Percentiles rank a stretch among this genome's conserved stretches.
phyloP scores from a whole-genome alignment of 2,888 invertebrate species.

The Caenorhabditis sp. region DNA sequence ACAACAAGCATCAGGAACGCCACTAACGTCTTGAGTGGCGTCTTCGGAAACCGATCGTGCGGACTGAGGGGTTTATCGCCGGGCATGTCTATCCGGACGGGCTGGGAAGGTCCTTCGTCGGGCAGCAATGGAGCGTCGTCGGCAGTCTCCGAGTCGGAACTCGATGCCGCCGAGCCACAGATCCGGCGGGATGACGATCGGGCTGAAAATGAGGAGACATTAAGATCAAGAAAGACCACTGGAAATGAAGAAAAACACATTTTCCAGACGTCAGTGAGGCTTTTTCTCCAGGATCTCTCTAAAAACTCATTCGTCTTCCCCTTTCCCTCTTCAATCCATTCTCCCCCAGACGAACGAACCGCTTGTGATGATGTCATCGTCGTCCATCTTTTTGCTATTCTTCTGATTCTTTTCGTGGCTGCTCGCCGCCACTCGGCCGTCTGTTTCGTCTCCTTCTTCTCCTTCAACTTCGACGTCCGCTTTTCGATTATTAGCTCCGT shows the following conservation, averaged over 20 bases:
- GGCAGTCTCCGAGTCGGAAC: conserved; percentile 70
- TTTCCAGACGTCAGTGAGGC: too few relatives aligned
- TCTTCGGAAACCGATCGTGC: conserved; percentile 75
- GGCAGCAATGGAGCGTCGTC: conserved; percentile 75
- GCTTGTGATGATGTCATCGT: conserved; percentile 54
- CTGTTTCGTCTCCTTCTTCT: conserved; percentile 22
- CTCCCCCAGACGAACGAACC: conserved; percentile 18
- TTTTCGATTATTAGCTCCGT: conserved; percentile 27
- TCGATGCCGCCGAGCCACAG: conserved; percentile 68
- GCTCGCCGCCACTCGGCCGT: conserved; percentile 39
- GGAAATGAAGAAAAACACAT: too few relatives aligned
- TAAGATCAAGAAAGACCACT: too few relatives aligned
- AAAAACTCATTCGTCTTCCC: neutral
- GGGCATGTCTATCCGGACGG: conserved; percentile 69
- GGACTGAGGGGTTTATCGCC: conserved; percentile 70
- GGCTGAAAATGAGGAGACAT: conserved; percentile 46
- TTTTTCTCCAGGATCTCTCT: too few relatives aligned
- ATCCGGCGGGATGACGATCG: conserved; percentile 67
- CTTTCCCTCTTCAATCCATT: neutral
- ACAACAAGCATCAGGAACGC: conserved; percentile 76
- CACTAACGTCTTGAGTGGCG: conserved; percentile 72
- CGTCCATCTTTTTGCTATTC: conserved; percentile 44
- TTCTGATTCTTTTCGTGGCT: conserved; percentile 26
- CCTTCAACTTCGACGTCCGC: conserved; percentile 13
- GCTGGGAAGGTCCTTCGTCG: conserved; percentile 61